phyloP scores from a whole-genome alignment of 1,140 invertebrate species.

The Leptonema lineaticorne region DNA sequence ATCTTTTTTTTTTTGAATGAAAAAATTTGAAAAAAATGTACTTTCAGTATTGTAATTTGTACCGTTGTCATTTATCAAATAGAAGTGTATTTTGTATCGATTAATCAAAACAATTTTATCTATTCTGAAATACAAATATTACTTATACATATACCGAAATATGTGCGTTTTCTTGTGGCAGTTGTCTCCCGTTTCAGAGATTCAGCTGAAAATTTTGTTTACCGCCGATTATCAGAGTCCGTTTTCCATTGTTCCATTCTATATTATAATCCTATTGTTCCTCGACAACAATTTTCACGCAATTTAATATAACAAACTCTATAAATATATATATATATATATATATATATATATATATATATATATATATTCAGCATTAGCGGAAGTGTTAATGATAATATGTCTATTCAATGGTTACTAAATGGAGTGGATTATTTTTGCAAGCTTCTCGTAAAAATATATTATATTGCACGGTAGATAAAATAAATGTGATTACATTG shows the following conservation, averaged over 20 bases:
- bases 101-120: conserved; percentile 35
- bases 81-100: conserved; percentile 34
- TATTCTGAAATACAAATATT: conserved; percentile 39
- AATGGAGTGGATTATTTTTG: too few relatives aligned
- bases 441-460: too few relatives aligned
- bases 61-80: too few relatives aligned
- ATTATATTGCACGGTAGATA: too few relatives aligned
- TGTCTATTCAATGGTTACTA: too few relatives aligned
- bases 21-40: too few relatives aligned
- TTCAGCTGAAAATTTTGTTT: neutral
- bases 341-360: neutral
- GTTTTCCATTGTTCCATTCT: neutral
- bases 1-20: too few relatives aligned
- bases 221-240: neutral
- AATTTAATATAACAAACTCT: neutral
- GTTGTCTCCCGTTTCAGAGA: too few relatives aligned
- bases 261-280: neutral
- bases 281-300: neutral
- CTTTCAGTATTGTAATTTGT: too few relatives aligned
- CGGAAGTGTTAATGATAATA: neutral
- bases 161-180: neutral
- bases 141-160: conserved; percentile 20
- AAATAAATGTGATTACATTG: too few relatives aligned
- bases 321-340: neutral
- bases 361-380: neutral